Conservation (phyloP, 2,888 invertebrate species). For the Chromoteleia sp. region DNA sequence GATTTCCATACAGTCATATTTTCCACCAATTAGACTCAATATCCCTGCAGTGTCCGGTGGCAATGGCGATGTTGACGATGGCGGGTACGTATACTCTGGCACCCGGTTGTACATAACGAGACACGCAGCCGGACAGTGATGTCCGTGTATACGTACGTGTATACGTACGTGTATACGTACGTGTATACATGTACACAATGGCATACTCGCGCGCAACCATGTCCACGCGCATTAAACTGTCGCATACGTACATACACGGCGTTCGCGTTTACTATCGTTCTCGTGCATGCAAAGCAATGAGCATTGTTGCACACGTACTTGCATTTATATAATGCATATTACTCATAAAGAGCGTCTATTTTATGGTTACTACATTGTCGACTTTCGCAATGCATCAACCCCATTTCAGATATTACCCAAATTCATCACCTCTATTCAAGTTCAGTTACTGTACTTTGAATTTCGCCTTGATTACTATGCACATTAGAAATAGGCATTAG, state of each 20-base stretch:
- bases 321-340: conserved; percentile 66
- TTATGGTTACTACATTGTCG: conserved; percentile 58
- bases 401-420: conserved; percentile 54
- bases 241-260: conserved; percentile 50
- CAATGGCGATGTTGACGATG: conserved; percentile 57
- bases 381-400: conserved; percentile 63
- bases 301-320: conserved; percentile 65
- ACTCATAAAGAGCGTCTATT: conserved; percentile 67
- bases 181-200: conserved; percentile 34
- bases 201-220: conserved; percentile 42
- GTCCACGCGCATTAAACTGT: conserved; percentile 65
- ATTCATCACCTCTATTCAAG: conserved; percentile 57
- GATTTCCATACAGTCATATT: conserved; percentile 74
- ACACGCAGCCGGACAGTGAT: conserved; percentile 61
- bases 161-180: conserved; percentile 30
- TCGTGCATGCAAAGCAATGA: conserved; percentile 65
- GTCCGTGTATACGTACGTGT: conserved; percentile 46
- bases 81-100: conserved; percentile 37
- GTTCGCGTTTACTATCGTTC: conserved; percentile 64
- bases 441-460: conserved; percentile 48
- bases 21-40: conserved; percentile 79
- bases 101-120: conserved; percentile 61
- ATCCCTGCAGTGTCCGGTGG: conserved; percentile 55
- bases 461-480: conserved; percentile 40
- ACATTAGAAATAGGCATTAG: conserved; percentile 16